phyloP scores from a whole-genome alignment of 2,888 invertebrate species.

The Brenthis daphne region DNA sequence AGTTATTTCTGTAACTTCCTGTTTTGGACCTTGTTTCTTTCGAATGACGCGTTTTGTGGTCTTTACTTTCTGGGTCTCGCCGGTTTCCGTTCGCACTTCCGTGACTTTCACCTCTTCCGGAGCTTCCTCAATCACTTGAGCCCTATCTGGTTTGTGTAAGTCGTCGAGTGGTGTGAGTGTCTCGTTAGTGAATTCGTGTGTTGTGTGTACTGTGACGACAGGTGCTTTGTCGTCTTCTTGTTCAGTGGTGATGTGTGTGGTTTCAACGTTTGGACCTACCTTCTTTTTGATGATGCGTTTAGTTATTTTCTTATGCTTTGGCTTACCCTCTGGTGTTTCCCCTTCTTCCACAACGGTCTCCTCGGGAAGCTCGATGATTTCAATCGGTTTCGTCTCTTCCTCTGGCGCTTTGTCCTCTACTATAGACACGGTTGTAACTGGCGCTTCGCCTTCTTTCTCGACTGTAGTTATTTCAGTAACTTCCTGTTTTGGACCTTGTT shows the following conservation, averaged over 20 bases:
- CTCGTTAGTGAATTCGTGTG: too few relatives aligned
- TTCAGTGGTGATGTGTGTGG: too few relatives aligned
- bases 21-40: too few relatives aligned
- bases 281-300: conserved; percentile 30
- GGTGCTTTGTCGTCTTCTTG: too few relatives aligned
- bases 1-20: too few relatives aligned
- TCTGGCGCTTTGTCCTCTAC: conserved; percentile 51
- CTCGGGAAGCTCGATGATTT: conserved; percentile 48
- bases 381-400: conserved; percentile 47
- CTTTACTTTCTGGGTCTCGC: conserved; percentile 10
- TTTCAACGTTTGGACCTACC: conserved; percentile 30
- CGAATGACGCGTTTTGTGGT: conserved; percentile 1
- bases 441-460: conserved; percentile 56
- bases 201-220: too few relatives aligned
- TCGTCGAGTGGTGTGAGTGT: too few relatives aligned
- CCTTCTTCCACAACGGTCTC: conserved; percentile 41
- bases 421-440: conserved; percentile 54
- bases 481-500: conserved; percentile 45
- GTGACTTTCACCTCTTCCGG: too few relatives aligned
- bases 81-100: too few relatives aligned
- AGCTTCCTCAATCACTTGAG: too few relatives aligned
- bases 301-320: conserved; percentile 26
- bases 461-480: conserved; percentile 49
- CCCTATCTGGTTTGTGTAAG: too few relatives aligned
- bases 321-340: conserved; percentile 50